phyloP scores from a whole-genome alignment of 2,888 invertebrate species.

The Pogonocherus hispidulus region DNA sequence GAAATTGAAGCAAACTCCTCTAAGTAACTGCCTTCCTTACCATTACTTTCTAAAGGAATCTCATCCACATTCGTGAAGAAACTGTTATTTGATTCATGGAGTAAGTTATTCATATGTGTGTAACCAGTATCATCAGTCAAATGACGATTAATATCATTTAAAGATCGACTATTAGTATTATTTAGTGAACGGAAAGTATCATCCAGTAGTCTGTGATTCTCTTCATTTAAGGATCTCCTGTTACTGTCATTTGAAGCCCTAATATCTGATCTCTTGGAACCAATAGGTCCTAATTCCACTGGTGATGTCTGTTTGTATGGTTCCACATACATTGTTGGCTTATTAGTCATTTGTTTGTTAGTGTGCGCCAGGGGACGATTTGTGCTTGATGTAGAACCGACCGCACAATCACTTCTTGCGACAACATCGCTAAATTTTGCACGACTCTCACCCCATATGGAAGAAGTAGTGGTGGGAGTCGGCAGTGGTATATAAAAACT shows the following conservation, averaged over 20 bases:
- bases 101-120: conserved; percentile 29
- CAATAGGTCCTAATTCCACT: conserved; percentile 69
- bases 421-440: conserved; percentile 76
- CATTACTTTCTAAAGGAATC: conserved; percentile 52
- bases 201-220: conserved; percentile 40
- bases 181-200: conserved; percentile 21
- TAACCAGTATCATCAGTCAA: conserved; percentile 24
- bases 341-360: conserved; percentile 38
- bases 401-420: conserved; percentile 68
- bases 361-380: conserved; percentile 37
- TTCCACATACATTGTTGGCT: conserved; percentile 66
- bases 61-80: conserved; percentile 60
- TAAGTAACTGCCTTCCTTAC: conserved; percentile 49
- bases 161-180: conserved; percentile 37
- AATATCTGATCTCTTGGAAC: conserved; percentile 60
- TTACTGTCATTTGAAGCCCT: conserved; percentile 32
- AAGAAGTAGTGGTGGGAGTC: conserved; percentile 60
- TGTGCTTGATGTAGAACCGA: conserved; percentile 49
- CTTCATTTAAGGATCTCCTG: conserved; percentile 37
- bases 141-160: conserved; percentile 29
- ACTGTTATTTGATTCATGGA: conserved; percentile 52
- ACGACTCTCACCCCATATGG: conserved; percentile 72
- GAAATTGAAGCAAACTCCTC: conserved; percentile 45
- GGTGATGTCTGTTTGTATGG: conserved; percentile 62
- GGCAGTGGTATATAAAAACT: conserved; percentile 54